A percentile compares a stretch with the other conserved stretches of the same genome.
phyloP scores from a whole-genome alignment of 92 coral and sea anemone species.

The Porites divaricata region DNA sequence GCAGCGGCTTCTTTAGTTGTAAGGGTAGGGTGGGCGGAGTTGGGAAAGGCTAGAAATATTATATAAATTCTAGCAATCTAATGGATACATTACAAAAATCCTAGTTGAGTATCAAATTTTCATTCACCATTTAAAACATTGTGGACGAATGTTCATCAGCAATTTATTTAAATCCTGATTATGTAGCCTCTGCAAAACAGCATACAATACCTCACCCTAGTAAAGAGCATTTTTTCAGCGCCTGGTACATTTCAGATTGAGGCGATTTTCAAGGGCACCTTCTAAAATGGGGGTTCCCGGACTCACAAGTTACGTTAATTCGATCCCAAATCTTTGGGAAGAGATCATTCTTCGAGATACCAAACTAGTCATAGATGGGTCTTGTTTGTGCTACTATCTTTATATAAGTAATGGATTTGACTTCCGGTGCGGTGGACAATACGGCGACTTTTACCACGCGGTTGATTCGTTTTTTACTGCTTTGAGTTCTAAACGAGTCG shows the following conservation, averaged over 20 bases:
- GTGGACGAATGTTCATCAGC: no score
- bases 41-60: no score
- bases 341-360: conserved; percentile 60
- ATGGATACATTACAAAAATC: no score
- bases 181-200: no score
- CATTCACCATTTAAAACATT: no score
- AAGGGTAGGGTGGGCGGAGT: no score
- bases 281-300: conserved; percentile 80
- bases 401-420: conserved; percentile 60
- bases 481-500: conserved; percentile 55
- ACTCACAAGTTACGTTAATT: conserved; percentile 69
- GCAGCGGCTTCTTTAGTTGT: no score
- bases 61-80: no score
- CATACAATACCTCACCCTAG: no score
- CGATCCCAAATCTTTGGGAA: conserved; percentile 66
- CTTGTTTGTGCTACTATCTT: conserved; percentile 58
- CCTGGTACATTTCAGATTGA: not conserved
- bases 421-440: conserved; percentile 85
- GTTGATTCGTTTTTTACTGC: conserved; percentile 70
- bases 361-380: conserved; percentile 83
- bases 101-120: no score
- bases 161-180: no score
- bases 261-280: not conserved
- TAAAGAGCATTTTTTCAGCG: not conserved
- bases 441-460: conserved; percentile 60